Evolutionary conservation across 2,888 invertebrate species (phyloP), one percentile per base, ranked within the genome.

Genomic region (Stictocephala bisonia): DNA sequence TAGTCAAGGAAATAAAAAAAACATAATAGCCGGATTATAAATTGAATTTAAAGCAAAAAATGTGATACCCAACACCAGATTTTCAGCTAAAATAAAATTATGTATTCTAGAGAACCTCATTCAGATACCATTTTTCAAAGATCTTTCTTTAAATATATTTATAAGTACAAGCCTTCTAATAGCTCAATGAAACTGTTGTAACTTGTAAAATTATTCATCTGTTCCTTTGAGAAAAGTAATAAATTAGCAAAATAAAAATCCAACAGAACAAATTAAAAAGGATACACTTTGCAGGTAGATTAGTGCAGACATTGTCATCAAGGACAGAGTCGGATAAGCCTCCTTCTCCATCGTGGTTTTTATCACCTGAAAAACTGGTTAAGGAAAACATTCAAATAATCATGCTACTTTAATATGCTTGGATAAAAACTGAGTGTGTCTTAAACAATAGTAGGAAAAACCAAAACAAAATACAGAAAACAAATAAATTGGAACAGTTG

Each of bases 211-310:
- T n/a, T n/a, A n/a, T n/a, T n/a, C n/a, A n/a, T n/a, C n/a, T n/a
- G n/a, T n/a, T n/a, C n/a, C n/a, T n/a, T n/a, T n/a, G n/a, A n/a
- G n/a, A n/a, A n/a, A n/a, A n/a, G 35, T 35, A 9, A 35, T 11
- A 9, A 9, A 35, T n/a, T 50, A 15, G 50, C n/a, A 50, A 50
- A 15, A n/a, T n/a, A 50, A 50, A 50, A 9, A 9, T 9, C n/a
- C n/a, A 58, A 58, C 58, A 58, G 26, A 58, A 58, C 27, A 58
- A n/a, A n/a, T 26, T 58, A 58, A 26, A 53, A 58, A 58, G 58
- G 58, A 58, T 58, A 58, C 58, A 58, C 58, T 58, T 58, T n/a
- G 58, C 58, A 58, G 58, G 2, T 58, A 26, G 58, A 58, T 58
- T 27, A 58, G 26, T 24, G 27, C 31, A 3, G 27, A 58, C 3